Percentiles rank a stretch among this genome's conserved stretches.
Conservation (phyloP, 2,113 vertebrate genomes). For the Chaetodon auriga region DNA sequence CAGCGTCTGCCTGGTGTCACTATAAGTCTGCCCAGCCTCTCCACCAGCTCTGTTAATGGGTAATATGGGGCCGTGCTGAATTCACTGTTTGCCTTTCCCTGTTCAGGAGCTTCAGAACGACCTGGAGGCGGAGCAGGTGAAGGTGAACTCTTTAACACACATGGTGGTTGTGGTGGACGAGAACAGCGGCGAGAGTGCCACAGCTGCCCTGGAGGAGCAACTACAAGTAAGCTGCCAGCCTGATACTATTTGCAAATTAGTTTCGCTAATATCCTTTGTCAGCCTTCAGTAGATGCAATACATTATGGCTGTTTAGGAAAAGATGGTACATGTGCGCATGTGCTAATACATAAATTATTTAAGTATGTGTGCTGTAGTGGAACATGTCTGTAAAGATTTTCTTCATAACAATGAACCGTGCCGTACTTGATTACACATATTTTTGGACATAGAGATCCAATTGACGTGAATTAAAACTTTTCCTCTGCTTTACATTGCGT, state of each 20-base stretch:
- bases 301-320: background rate
- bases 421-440: no score
- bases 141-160: conserved; percentile 98
- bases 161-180: conserved; percentile 99
- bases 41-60: conserved; percentile 30
- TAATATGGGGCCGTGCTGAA: conserved; percentile 23
- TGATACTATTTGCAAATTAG: background rate
- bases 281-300: background rate
- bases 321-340: no score
- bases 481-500: background rate
- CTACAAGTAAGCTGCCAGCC: conserved; percentile 87
- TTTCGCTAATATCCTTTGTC: background rate
- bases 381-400: background rate
- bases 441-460: background rate
- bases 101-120: conserved; percentile 92
- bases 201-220: conserved; percentile 92
- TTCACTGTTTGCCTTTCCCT: conserved; percentile 7
- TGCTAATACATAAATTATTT: no score
- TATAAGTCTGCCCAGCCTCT: background rate
- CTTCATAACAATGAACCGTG: background rate
- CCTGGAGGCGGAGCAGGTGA: conserved; percentile 95
- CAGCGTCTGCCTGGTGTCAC: background rate
- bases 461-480: background rate
- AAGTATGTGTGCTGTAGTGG: background rate
- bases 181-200: conserved; percentile 92